Evolutionary conservation across 2,888 invertebrate genomes (phyloP).

Genomic region (Laothoe populi): DNA sequence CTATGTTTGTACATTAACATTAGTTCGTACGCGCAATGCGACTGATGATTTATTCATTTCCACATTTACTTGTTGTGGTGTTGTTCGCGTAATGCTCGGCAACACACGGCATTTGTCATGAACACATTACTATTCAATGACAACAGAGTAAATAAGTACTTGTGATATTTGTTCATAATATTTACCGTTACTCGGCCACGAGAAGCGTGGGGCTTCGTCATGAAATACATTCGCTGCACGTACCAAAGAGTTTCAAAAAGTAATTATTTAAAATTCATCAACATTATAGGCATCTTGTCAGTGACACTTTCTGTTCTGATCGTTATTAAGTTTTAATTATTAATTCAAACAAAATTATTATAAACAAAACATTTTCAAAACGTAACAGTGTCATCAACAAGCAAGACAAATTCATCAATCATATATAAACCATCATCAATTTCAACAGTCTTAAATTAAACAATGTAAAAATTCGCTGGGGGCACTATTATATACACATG

Average conservation of each 20-base stretch:
- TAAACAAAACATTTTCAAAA: not conserved
- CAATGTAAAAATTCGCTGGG: not conserved
- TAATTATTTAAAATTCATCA: constrained; percentile 16
- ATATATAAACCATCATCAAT: not conserved
- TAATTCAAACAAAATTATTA: not conserved
- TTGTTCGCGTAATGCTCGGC: not conserved
- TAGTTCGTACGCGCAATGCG: constrained; percentile 8
- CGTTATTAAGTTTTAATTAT: not conserved
- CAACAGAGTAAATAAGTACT: not conserved
- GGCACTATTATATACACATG: not conserved
- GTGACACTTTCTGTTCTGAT: not conserved
- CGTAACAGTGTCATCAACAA: not conserved
- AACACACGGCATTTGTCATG: not conserved
- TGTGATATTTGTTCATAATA: not conserved
- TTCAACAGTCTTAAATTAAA: not conserved
- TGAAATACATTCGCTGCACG: constrained; percentile 45
- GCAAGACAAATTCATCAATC: not conserved
- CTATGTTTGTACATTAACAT: not conserved
- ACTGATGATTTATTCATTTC: not conserved
- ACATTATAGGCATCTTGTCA: constrained; percentile 6
- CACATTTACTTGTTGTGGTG: not conserved
- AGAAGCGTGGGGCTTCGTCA: constrained; percentile 36
- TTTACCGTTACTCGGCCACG: constrained; percentile 14
- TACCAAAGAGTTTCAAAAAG: constrained; percentile 21
- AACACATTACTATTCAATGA: not conserved